Evolutionary conservation across 2,888 invertebrate genomes (phyloP).

Genomic region (Pyralis farinalis): DNA sequence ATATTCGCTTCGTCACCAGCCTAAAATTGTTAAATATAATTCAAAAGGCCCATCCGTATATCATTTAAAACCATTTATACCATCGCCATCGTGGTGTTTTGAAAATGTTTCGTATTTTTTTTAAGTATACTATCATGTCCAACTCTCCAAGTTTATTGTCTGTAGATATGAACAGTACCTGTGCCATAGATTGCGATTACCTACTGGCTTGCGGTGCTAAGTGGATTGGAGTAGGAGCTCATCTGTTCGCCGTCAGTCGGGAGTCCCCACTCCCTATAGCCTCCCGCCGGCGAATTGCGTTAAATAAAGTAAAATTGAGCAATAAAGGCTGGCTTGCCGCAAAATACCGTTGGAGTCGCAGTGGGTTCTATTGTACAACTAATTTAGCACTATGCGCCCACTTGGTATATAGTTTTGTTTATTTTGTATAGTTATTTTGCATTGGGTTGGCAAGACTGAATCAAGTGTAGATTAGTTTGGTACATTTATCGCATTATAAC

Average conservation of each 20-base stretch:
- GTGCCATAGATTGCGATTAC: constrained; percentile 58
- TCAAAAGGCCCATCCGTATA: no score
- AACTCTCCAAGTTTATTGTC: not conserved
- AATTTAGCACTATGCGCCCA: constrained; percentile 43
- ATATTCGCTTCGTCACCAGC: no score
- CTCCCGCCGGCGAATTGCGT: constrained; percentile 54
- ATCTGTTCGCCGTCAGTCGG: constrained; percentile 72
- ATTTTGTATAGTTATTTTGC: no score
- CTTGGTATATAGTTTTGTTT: no score
- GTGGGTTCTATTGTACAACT: constrained; percentile 56
- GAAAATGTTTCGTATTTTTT: no score
- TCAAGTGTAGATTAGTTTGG: no score
- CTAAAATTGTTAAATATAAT: no score
- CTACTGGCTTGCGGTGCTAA: constrained; percentile 66
- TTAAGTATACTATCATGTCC: no score
- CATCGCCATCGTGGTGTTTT: no score
- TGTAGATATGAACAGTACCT: constrained; percentile 15
- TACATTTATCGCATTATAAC: no score
- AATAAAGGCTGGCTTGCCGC: constrained; percentile 74
- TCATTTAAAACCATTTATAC: no score
- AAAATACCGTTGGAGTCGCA: constrained; percentile 69
- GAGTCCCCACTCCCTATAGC: constrained; percentile 25
- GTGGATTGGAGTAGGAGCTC: constrained; percentile 78
- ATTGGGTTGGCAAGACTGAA: no score
- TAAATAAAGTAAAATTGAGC: constrained; percentile 82